Conservation (phyloP, 2,113 vertebrate genomes). For the Esox niger region DNA sequence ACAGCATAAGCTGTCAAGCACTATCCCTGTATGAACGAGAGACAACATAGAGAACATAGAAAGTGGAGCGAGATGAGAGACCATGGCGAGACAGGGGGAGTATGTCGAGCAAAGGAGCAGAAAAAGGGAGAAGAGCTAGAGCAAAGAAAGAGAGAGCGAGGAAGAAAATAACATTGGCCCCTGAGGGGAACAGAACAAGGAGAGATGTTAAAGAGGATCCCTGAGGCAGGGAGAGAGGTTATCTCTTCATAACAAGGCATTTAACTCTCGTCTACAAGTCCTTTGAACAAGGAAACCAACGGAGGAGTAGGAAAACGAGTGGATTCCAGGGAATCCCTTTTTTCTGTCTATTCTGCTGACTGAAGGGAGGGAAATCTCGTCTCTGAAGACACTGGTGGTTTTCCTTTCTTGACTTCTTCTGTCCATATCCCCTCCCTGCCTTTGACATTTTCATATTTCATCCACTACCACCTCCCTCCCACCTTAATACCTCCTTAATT, state of each 20-base stretch:
- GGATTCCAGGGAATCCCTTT: background rate
- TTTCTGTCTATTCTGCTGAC: background rate
- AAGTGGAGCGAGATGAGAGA: no score
- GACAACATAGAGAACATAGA: no score
- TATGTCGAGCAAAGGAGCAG: rapidly evolving
- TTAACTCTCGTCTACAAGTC: conserved; percentile 3
- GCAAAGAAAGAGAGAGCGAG: background rate
- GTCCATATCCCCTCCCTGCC: no score
- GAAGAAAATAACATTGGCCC: background rate
- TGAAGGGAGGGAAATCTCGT: background rate
- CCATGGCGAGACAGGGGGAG: no score
- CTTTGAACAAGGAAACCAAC: background rate
- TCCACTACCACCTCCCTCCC: no score
- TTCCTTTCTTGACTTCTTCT: no score
- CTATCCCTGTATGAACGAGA: no score
- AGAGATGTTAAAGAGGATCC: background rate
- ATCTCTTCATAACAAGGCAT: conserved; percentile 3
- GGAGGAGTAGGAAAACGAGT: background rate
- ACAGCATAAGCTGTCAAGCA: no score
- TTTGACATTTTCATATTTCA: no score
- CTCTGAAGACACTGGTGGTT: background rate
- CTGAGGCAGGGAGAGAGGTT: background rate
- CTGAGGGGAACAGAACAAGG: background rate
- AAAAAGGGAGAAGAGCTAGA: background rate
- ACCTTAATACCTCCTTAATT: no score